Evolutionary conservation across 2,797 vertebrate species (phyloP).

Genomic region (Pantherophis alleghaniensis): DNA sequence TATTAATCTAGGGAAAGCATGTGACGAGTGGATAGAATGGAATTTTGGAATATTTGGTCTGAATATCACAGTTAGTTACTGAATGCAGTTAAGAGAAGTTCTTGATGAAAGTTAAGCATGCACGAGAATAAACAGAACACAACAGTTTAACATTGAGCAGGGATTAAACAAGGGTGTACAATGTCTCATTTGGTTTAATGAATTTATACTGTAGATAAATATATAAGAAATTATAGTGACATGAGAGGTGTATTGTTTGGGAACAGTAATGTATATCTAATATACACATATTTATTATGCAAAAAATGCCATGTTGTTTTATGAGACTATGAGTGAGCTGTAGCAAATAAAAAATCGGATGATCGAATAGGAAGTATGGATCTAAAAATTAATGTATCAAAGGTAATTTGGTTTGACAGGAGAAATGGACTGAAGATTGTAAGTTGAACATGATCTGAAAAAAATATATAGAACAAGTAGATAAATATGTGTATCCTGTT

Average conservation of each 20-base stretch:
- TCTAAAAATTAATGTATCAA: neutral
- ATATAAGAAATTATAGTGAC: neutral
- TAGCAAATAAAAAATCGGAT: neutral
- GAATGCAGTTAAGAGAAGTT: neutral
- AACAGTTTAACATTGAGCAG: neutral
- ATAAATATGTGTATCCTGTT: neutral
- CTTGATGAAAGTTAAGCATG: neutral
- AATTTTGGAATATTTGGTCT: neutral
- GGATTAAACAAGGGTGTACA: neutral
- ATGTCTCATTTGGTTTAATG: neutral
- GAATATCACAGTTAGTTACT: neutral
- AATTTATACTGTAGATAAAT: neutral
- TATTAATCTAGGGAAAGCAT: neutral
- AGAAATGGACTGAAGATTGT: neutral
- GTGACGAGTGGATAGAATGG: neutral
- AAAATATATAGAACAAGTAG: neutral
- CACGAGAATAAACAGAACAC: neutral
- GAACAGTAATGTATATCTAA: neutral
- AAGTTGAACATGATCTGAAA: neutral
- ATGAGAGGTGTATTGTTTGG: neutral
- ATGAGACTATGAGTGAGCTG: neutral
- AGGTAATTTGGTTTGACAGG: neutral
- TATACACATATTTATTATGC: neutral
- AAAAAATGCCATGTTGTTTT: neutral
- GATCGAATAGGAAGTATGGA: neutral